Evolutionary conservation across 2,888 invertebrate species (phyloP).

Genomic region (Drosophila limbata): DNA sequence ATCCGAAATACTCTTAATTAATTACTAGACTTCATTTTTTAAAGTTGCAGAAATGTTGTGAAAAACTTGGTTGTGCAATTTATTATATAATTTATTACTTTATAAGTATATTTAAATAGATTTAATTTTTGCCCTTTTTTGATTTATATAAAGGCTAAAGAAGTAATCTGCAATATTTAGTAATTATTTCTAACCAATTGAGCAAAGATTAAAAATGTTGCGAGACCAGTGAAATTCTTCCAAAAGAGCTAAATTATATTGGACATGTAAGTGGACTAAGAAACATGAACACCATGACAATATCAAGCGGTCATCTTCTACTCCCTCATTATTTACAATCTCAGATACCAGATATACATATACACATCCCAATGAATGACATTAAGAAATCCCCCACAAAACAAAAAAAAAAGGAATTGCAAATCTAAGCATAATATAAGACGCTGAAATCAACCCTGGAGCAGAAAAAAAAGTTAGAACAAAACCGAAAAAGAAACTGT

Average conservation of each 20-base stretch:
- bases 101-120: too few species aligned
- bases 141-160: too few species aligned
- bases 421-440: slow-evolving; percentile 36
- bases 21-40: too few species aligned
- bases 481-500: slow-evolving; percentile 13
- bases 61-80: too few species aligned
- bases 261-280: not conserved
- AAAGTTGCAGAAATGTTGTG: too few species aligned
- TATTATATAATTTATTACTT: too few species aligned
- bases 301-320: not conserved
- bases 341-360: slow-evolving; percentile 3
- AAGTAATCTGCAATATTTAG: too few species aligned
- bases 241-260: too few species aligned
- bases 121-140: too few species aligned
- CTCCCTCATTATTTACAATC: not conserved
- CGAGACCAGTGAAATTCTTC: not conserved
- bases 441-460: slow-evolving; percentile 20
- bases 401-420: slow-evolving; percentile 34
- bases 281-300: not conserved
- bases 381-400: slow-evolving; percentile 5
- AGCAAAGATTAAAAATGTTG: not conserved
- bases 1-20: too few species aligned
- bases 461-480: not conserved
- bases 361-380: slow-evolving; percentile 4
- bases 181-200: not conserved